Percentiles rank a stretch among this genome's conserved stretches.
Evolutionary conservation across 2,113 vertebrate species (phyloP).

Genomic region (Glaucomys volans): DNA sequence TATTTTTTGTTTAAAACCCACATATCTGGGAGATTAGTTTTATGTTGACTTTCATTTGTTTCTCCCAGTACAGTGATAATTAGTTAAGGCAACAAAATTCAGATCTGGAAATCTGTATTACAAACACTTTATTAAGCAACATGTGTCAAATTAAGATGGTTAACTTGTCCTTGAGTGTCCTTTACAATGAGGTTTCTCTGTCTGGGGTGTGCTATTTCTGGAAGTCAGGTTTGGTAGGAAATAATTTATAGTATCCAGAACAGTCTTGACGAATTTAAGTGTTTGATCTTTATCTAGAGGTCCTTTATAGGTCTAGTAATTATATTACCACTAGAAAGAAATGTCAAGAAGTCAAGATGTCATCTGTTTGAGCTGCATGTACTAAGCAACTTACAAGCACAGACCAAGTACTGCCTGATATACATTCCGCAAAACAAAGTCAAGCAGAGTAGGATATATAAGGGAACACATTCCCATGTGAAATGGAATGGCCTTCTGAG

Average conservation of each 20-base stretch:
- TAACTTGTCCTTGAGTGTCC: constrained; percentile 20
- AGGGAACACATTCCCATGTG: background rate
- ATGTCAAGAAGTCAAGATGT: background rate
- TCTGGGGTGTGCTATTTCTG: background rate
- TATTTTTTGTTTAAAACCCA: constrained; percentile 60
- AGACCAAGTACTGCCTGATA: background rate
- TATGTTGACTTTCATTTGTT: constrained; percentile 48
- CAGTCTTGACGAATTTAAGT: background rate
- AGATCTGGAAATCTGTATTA: constrained; percentile 1
- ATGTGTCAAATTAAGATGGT: constrained; percentile 51
- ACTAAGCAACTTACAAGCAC: background rate
- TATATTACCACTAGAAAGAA: background rate
- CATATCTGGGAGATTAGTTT: constrained; percentile 33
- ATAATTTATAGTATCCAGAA: constrained; percentile 5
- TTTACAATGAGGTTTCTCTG: constrained; percentile 51
- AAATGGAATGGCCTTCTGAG: background rate
- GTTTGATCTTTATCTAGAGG: background rate
- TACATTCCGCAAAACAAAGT: background rate
- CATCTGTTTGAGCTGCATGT: background rate
- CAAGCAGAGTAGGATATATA: background rate
- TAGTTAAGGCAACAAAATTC: constrained; percentile 54
- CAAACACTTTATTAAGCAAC: constrained; percentile 56
- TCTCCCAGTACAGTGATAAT: constrained; percentile 24
- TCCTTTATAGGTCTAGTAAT: constrained; percentile 26
- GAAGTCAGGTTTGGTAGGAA: constrained; percentile 19